Base-by-base conservation (phyloP, 2,113 vertebrate species). In the Pomatostomus ruficeps region DNA sequence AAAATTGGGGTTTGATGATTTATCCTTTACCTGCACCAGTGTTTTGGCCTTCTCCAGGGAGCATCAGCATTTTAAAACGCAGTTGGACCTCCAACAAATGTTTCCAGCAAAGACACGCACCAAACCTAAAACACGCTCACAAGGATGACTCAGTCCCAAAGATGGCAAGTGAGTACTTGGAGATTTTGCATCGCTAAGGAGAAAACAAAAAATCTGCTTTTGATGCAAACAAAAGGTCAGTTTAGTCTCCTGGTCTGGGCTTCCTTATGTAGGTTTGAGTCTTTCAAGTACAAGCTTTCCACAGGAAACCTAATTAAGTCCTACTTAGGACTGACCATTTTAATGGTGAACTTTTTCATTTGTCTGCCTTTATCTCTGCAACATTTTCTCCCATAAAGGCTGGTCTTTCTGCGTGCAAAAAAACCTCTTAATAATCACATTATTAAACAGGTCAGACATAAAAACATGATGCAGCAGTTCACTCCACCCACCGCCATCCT, bases 391-490 rank as follows among this genome's bases (percentile, higher is more conserved):
- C 55, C 81, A 63, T 20, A 45, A 68, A 92, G 26, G 25, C 54
- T 43, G 35, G 31, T 52, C 72, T 68, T 76, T 42, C 58, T 61
- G 58, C 20, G 11, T 55, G 71, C 54, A 92, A 87, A 91, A 59
- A 49, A 33, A 5, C 0, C 11, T 59, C 85, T 93, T 94, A 95
- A 89, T 91, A 91, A 84, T 91, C 46, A 40, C 33, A 58, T 85
- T 63, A 77, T 86, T 92, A 97, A 96, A 75, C 91, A 90, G 74
- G 91, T 96, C 92, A 95, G 75, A 91, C 78, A 88, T 55, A 93
- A 93, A 96, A 92, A 38, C 84, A 89, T 96, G 97, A 97, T 66
- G 82, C 94, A 96, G 97, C 96, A 97, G 66, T 96, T 96, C 92
- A 70, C 93, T 74, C 92, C 84, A 88, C 97, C 97, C 93, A 82